Evolutionary conservation across 2,888 invertebrate species (phyloP), one percentile per base, ranked within the genome.

Genomic region (Hecatera dysodea): DNA sequence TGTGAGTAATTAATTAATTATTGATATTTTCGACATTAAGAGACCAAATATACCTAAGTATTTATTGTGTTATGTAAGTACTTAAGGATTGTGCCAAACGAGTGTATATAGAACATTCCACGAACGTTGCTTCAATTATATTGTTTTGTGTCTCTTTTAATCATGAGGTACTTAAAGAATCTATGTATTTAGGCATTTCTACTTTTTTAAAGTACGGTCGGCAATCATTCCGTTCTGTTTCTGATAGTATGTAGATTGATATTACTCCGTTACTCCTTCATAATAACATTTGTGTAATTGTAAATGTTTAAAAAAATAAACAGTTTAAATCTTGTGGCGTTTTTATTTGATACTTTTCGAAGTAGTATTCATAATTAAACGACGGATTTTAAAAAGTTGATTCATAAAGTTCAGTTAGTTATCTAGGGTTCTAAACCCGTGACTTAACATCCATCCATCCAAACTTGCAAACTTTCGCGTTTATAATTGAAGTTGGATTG

Each of bases 21-120:
- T 60, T 67, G 60, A 69, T 80, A 76, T 70, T 56, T 33, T 60
- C 42, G 53, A 60, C 71, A 52, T 59, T 81, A 61, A 46, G 22
- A 53, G 71, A 68, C 48, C 53, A 66, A 56, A 72, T 24, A 46
- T 53, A n/a, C n/a, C n/a, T n/a, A 60, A 68, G 33, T 77, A 66
- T 67, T 55, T 65, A 75, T 66, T 71, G 29, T 67, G 44, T 69
- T 60, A 24, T 67, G 65, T 36, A 36, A 9, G 36, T 78, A 80
- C 70, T 60, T 78, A 81, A 46, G 27, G 17, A 71, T 63, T 80
- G 80, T 81, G 80, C 80, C 80, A 80, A 80, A 80, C 67, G 50
- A 69, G 42, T 76, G 60, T 69, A 46, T 74, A 52, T 56, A 78
- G 42, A 66, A 78, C 78, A 81, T 80, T 80, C 78, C 78, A 76